These are phyloP conservation scores for Vireo griseus DNA, from an alignment of 2,797 vertebrate species.

Conservation along the genomic window DNA sequence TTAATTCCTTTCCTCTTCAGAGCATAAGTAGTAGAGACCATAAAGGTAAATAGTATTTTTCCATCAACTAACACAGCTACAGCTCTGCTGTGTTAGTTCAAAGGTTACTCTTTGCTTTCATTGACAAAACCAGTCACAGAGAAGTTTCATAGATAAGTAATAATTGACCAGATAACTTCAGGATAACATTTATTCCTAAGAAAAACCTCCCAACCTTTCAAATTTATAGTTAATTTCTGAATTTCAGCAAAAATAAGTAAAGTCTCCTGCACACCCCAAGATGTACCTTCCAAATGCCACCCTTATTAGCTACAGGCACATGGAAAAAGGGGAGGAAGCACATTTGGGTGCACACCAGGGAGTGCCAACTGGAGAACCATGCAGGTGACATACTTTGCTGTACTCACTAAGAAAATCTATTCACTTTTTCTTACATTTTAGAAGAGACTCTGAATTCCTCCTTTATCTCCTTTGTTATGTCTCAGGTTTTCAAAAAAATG, in stretches of 20 bases:
- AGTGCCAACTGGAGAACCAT: neutral
- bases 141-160: neutral
- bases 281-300: neutral
- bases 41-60: neutral
- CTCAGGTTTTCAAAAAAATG: neutral
- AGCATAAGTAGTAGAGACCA: neutral
- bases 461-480: neutral
- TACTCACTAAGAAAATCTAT: neutral
- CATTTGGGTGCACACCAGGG: neutral
- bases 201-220: neutral
- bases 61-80: neutral
- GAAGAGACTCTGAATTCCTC: neutral
- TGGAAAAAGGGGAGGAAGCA: neutral
- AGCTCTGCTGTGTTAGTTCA: neutral
- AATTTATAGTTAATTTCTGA: neutral
- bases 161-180: neutral
- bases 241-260: neutral
- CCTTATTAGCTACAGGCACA: neutral
- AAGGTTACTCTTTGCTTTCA: neutral
- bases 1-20: neutral
- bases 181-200: neutral
- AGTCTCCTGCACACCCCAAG: accelerated
- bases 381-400: neutral
- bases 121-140: neutral
- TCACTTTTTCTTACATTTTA: neutral